Evolutionary conservation across 92 coral and sea anemone species (phyloP), one percentile per base, ranked within the genome.

Genomic region (Actinernus sp.): DNA sequence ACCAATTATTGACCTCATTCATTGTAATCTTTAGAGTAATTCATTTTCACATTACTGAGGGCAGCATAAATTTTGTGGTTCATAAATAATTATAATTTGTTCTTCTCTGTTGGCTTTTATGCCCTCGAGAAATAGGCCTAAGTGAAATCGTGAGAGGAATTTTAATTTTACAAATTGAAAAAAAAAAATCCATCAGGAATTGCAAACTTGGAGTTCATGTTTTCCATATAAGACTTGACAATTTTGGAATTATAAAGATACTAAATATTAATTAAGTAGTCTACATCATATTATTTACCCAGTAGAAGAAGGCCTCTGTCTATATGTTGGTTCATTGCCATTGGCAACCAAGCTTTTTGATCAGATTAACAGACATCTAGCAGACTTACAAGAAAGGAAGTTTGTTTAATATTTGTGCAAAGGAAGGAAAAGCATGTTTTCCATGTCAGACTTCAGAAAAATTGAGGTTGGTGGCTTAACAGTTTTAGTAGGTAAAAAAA

Each of bases 301-400:
- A 17, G 21, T 4, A 9, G 19, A 23, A 17, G 10, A 23, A 4
- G 52, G 6, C 4, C 10, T 12, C 10, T 12, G 8, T 23, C 4
- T 12, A 4, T 18, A 9, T 23, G 52, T 23, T 23, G 52, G 22
- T 7, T 6, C 19, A 45, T 45, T 45, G 52, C 52, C 52, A 45
- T 23, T 45, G 52, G 52, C 52, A 45, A 45, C 52, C 52, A n/a
- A 34, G 41, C 6, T 34, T 6, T 34, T 34, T 34, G 41, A 34
- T 34, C 41, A 34, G 41, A 34, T 34, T 34, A 34, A 34, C 41
- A 6, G 14, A 14, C n/a, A n/a, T n/a, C n/a, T n/a, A 6, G 41
- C 6, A 34, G 41, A 34, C 6, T 34, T 34, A 34, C 41, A 6
- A 34, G 41, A 34, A 34, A n/a, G n/a, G n/a, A n/a, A n/a, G n/a